These are phyloP conservation scores for Drosophila cardini DNA, from an alignment of 1,140 invertebrate species.

Conservation along the genomic window DNA sequence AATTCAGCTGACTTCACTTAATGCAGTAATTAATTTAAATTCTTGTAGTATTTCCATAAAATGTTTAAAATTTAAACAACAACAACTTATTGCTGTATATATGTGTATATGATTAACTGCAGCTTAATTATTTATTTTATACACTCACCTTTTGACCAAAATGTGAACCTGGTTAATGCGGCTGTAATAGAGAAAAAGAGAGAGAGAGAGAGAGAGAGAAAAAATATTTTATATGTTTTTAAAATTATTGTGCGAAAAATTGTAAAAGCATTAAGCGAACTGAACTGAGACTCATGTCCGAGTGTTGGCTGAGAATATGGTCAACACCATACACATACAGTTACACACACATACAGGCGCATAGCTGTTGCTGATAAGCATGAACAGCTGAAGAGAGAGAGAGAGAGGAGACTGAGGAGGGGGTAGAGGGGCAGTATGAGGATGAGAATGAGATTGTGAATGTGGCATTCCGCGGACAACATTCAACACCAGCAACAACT, in stretches of 20 bases:
- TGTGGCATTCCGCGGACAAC: constrained; percentile 34
- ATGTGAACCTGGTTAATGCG: neutral
- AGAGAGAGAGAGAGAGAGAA: neutral
- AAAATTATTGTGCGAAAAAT: constrained; percentile 18
- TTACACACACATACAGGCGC: neutral
- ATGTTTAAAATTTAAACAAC: too few species aligned
- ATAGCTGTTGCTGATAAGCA: constrained; percentile 42
- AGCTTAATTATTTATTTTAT: constrained; percentile 15
- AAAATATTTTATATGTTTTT: too few species aligned
- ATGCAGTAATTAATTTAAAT: too few species aligned
- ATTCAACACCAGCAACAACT: constrained; percentile 11
- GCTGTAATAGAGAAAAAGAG: neutral
- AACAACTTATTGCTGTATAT: neutral
- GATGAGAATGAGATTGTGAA: constrained; percentile 7
- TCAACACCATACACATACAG: neutral
- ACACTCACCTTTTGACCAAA: constrained; percentile 28
- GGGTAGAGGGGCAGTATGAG: neutral
- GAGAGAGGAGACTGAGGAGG: neutral
- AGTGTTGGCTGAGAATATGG: constrained; percentile 34
- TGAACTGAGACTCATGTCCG: constrained; percentile 13
- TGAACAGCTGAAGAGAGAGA: constrained; percentile 3
- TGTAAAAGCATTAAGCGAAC: constrained; percentile 27
- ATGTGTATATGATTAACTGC: constrained; percentile 1
- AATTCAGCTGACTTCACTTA: too few species aligned
- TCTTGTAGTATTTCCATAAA: too few species aligned